Evolutionary conservation across 2,113 vertebrate species (phyloP).

Genomic region (Phaetusa simplex): DNA sequence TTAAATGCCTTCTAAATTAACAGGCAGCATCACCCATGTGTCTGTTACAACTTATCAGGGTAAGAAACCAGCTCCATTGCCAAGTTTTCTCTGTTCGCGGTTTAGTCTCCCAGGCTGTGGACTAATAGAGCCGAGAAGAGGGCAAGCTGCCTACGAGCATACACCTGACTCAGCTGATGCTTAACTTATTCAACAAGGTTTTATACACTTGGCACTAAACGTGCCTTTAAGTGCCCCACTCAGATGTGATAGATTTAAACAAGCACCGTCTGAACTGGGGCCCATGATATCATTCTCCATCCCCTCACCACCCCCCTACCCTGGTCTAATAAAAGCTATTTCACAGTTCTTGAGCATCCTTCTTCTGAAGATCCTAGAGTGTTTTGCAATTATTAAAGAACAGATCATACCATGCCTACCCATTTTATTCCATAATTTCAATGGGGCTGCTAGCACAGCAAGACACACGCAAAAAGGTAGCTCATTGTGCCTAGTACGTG

Average conservation of each 20-base stretch:
- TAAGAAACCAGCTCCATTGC: slow-evolving; percentile 31
- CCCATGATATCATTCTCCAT: slow-evolving; percentile 29
- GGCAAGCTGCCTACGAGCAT: neutral
- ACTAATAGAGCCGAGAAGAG: neutral
- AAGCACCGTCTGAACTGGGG: neutral
- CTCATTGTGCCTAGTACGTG: neutral
- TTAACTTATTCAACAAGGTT: slow-evolving; percentile 1
- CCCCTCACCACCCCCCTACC: neutral
- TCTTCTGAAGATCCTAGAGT: slow-evolving; percentile 40
- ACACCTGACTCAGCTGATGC: slow-evolving; percentile 20
- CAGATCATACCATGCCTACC: neutral
- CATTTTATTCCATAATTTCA: neutral
- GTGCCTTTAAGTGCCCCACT: neutral
- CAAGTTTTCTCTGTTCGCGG: neutral
- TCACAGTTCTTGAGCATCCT: slow-evolving; percentile 56
- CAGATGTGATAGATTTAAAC: neutral
- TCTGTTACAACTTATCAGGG: slow-evolving; percentile 11
- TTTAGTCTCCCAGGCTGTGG: neutral
- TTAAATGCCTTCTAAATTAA: slow-evolving; percentile 59
- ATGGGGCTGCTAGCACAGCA: neutral
- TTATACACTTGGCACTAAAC: neutral
- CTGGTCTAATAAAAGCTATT: slow-evolving; percentile 57
- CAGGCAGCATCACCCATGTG: neutral
- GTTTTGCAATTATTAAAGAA: slow-evolving; percentile 14
- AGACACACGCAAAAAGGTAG: neutral